Evolutionary conservation across 2,888 invertebrate genomes (phyloP).

Genomic region (Pheosia gnoma): DNA sequence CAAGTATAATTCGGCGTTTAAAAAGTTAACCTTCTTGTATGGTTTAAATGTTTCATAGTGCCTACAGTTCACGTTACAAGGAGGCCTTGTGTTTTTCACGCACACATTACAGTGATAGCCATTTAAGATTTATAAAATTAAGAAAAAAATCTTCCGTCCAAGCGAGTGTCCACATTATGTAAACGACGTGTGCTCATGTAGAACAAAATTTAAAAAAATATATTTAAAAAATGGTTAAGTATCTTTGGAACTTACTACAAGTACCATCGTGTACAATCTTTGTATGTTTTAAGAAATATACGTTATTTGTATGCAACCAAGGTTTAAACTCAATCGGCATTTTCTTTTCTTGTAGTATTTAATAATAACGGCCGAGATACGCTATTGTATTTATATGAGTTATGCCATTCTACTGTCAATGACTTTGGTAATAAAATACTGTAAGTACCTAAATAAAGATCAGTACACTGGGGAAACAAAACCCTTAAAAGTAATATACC

Average conservation of each 20-base stretch:
- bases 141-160: conserved; percentile 55
- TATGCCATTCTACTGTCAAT: too few species aligned
- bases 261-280: neutral
- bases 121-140: conserved; percentile 26
- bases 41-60: neutral
- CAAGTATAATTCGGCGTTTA: neutral
- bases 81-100: conserved; percentile 13
- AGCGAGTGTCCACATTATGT: conserved; percentile 34
- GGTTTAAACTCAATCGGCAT: neutral
- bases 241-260: too few species aligned
- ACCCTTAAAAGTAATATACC: neutral
- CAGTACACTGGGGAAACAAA: neutral
- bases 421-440: too few species aligned
- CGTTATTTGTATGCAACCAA: neutral
- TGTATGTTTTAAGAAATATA: neutral
- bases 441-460: neutral
- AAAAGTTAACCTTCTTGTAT: neutral
- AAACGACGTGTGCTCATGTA: neutral
- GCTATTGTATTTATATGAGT: too few species aligned
- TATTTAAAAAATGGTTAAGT: too few species aligned
- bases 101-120: conserved; percentile 25
- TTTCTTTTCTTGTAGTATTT: neutral
- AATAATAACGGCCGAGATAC: too few species aligned
- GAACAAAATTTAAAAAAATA: neutral
- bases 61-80: neutral